Percentiles rank a stretch among this genome's conserved stretches.
These are phyloP conservation scores for Callorhinus ursinus DNA, from an alignment of 2,113 vertebrate genomes.

Conservation along the genomic window DNA sequence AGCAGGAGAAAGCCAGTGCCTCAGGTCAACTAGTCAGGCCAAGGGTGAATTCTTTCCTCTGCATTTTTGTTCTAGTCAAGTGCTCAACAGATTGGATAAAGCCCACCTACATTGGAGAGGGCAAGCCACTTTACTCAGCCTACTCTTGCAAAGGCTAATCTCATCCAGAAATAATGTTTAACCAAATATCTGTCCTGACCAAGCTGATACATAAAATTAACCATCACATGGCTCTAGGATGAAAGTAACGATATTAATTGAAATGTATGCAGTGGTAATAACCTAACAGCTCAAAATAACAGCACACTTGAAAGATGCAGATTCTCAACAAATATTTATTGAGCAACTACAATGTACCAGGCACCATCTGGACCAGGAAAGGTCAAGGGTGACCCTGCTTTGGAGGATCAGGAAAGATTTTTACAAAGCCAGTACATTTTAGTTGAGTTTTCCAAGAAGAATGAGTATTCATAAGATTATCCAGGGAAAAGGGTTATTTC, in stretches of 20 bases:
- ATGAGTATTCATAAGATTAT: background rate
- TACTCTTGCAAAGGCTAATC: background rate
- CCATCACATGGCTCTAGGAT: background rate
- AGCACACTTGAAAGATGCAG: background rate
- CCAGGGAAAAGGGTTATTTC: background rate
- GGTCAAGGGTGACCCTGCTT: background rate
- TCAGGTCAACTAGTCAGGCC: background rate
- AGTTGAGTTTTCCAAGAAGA: background rate
- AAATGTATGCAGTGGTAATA: background rate
- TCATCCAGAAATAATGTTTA: background rate
- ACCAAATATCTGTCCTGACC: background rate
- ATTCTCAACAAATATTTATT: background rate
- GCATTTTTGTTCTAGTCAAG: background rate
- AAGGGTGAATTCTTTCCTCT: background rate
- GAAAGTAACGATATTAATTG: conserved; percentile 11
- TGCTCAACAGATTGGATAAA: background rate
- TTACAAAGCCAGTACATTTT: background rate
- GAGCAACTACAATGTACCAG: background rate
- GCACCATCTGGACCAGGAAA: background rate
- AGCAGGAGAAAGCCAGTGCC: background rate
- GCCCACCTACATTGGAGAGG: background rate
- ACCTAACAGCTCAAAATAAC: background rate
- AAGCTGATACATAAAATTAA: background rate
- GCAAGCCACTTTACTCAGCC: background rate
- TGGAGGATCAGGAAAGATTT: background rate